phyloP scores from a whole-genome alignment of 2,797 vertebrate species.

The Danio choprae region DNA sequence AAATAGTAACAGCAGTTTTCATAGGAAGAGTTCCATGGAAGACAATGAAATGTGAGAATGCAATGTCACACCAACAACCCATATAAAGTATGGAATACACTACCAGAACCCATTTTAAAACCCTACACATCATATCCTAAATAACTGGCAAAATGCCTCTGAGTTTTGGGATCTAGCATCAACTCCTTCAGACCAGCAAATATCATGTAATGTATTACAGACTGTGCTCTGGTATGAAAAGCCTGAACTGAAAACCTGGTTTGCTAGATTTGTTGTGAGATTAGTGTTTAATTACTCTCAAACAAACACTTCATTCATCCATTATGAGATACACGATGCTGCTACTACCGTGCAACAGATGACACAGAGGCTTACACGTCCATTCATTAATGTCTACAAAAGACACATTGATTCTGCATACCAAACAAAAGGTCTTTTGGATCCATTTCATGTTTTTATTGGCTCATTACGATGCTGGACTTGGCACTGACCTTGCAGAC shows the following conservation, averaged over 20 bases:
- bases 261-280: constrained; percentile 20
- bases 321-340: constrained; percentile 32
- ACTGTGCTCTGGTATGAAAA: neutral
- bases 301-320: constrained; percentile 48
- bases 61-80: too few species aligned
- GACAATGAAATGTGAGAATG: too few species aligned
- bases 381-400: constrained; percentile 42
- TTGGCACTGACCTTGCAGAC: constrained; percentile 85
- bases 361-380: constrained; percentile 35
- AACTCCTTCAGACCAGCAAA: neutral
- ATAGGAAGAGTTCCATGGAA: too few species aligned
- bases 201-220: neutral
- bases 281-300: constrained; percentile 11
- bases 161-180: neutral
- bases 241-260: neutral
- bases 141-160: neutral
- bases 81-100: neutral
- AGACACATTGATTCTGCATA: constrained; percentile 40
- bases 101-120: neutral
- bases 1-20: too few species aligned
- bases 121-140: neutral
- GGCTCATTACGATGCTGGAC: constrained; percentile 10
- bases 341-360: constrained; percentile 27
- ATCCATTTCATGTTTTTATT: constrained; percentile 43
- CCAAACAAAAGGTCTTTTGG: constrained; percentile 28